A percentile compares a stretch with the other conserved stretches of the same genome.
phyloP scores from a whole-genome alignment of 2,888 invertebrate species.

The Acrobasis repandana region DNA sequence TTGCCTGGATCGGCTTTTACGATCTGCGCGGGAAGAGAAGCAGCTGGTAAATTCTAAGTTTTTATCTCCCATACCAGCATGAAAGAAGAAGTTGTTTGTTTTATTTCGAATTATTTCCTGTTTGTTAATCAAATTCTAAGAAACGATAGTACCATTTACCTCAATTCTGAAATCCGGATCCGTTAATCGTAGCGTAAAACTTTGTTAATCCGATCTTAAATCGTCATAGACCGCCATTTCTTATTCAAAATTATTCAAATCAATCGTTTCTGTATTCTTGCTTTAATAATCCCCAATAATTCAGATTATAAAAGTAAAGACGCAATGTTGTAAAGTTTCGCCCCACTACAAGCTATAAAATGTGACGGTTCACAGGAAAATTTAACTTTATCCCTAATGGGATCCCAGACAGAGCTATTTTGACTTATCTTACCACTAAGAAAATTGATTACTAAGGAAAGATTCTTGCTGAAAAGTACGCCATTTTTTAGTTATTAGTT shows the following conservation, averaged over 20 bases:
- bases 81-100: no score
- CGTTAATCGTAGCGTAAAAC: slow-evolving; percentile 9
- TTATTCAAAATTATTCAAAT: slow-evolving; percentile 30
- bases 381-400: background rate
- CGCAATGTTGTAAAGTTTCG: background rate
- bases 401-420: no score
- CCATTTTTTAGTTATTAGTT: no score
- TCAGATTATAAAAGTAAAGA: slow-evolving; percentile 28
- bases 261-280: slow-evolving; percentile 22
- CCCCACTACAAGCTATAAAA: background rate
- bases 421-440: no score
- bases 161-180: background rate
- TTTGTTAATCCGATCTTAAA: slow-evolving; percentile 14
- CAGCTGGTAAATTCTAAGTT: no score
- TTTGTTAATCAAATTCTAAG: no score
- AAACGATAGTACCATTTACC: background rate
- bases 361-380: background rate
- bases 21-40: no score
- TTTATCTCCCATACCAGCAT: no score
- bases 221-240: slow-evolving; percentile 19
- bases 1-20: no score
- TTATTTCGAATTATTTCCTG: no score
- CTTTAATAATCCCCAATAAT: slow-evolving; percentile 33
- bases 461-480: no score
- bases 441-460: no score